Conservation (phyloP, 2,888 invertebrate species). For the Hirtodrosophila duncani region DNA sequence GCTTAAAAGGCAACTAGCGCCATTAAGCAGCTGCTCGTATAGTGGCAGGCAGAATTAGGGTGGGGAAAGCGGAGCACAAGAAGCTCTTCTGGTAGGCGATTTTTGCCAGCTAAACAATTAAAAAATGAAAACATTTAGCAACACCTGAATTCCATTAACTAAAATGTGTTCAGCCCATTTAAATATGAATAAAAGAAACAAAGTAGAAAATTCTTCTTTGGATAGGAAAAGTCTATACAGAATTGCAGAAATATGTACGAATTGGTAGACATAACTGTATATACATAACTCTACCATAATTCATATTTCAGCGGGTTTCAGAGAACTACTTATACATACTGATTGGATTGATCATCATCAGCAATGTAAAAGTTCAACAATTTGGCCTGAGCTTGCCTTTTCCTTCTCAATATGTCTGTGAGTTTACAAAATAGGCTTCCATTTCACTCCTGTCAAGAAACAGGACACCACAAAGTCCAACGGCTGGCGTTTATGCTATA, state of each 20-base stretch:
- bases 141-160: constrained; percentile 69
- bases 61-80: constrained; percentile 2
- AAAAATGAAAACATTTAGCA: constrained; percentile 33
- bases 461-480: too few species aligned
- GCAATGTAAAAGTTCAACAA: too few species aligned
- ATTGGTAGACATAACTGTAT: too few species aligned
- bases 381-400: too few species aligned
- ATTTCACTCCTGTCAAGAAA: too few species aligned
- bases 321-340: too few species aligned
- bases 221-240: not conserved
- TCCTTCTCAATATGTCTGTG: too few species aligned
- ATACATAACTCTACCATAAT: too few species aligned
- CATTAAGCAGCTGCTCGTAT: constrained; percentile 62
- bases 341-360: too few species aligned
- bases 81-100: constrained; percentile 14
- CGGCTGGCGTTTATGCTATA: too few species aligned
- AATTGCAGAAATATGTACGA: constrained; percentile 15
- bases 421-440: too few species aligned
- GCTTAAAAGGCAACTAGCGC: constrained; percentile 69
- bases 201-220: not conserved
- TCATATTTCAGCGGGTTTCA: too few species aligned
- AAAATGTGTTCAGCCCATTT: constrained; percentile 52
- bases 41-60: not conserved
- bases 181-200: constrained; percentile 43
- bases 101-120: constrained; percentile 50